Evolutionary conservation across 2,113 vertebrate genomes (phyloP).

Genomic region (Empidonax alnorum): DNA sequence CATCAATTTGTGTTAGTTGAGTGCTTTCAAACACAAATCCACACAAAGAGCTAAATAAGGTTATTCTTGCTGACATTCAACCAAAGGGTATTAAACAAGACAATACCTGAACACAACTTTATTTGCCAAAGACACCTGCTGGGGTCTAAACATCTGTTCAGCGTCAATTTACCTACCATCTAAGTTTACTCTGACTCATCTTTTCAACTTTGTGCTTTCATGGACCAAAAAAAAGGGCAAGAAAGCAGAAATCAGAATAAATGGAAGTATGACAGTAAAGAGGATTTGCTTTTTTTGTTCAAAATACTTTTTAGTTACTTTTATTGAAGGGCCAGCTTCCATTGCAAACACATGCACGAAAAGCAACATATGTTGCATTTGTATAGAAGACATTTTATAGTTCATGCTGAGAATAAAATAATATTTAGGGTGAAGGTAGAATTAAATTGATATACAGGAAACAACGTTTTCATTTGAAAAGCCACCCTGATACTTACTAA

Average conservation of each 20-base stretch:
- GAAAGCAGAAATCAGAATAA: background rate
- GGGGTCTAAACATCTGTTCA: background rate
- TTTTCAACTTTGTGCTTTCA: background rate
- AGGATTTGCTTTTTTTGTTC: background rate
- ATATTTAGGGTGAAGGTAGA: conserved; percentile 18
- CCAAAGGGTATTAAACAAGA: background rate
- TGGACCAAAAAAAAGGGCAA: background rate
- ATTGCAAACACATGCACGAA: background rate
- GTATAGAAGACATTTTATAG: background rate
- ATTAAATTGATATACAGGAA: background rate
- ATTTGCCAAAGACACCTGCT: background rate
- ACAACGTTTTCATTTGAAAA: conserved; percentile 22
- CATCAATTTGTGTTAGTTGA: background rate
- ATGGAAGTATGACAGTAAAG: background rate
- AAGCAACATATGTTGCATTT: background rate
- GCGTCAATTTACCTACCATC: background rate
- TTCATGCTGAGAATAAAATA: background rate
- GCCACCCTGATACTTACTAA: conserved; percentile 32
- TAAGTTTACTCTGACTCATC: background rate
- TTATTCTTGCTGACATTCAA: background rate
- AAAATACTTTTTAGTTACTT: background rate
- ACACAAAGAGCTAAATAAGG: background rate
- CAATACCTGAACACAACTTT: background rate
- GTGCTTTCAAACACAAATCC: background rate
- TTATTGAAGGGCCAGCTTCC: background rate